Evolutionary conservation across 1,140 invertebrate genomes (phyloP), one percentile per base, ranked within the genome.

Genomic region (Drosophila tropicalis): DNA sequence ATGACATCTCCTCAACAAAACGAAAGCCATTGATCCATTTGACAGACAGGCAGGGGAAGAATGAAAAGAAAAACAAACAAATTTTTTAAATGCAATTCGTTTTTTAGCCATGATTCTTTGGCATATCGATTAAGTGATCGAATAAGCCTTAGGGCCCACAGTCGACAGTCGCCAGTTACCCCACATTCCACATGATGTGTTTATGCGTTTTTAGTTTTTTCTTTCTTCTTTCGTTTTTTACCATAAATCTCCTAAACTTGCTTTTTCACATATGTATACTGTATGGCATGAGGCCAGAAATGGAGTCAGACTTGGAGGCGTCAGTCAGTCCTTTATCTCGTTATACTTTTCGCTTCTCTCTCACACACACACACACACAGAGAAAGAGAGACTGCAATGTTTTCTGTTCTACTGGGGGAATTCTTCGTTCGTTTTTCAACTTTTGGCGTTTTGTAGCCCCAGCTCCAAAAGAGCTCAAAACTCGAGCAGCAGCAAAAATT

Each of bases 401-500:
- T 36, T 36, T 36, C 10, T 10, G 36, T 12, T 39, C 36, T 39
- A 39, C 36, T 39, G 22, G 47, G 64, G 54, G 62, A 70, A 61
- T 81, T 61, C 70, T 57, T 72, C 70, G 29, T 44, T 62, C 58
- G 67, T 74, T 75, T 51, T 67, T 70, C 54, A 13, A 40, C 47
- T 41, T 51, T 62, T 29, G 70, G 51, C 22, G 17, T 76, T 71
- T 62, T 80, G 72, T 69, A 39, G 68, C 74, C 81, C 73, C 25
- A 58, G 32, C 44, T 47, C 44, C 4, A 47, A 47, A 85, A 76
- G 72, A 84, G 81, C 80, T 68, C 67, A 58, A 55, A 74, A 70
- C 67, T 78, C 66, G 40, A 81, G 79, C 75, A 78, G 44, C 75
- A 78, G 65, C 62, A 64, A 58, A 76, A 87, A 87, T 87, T 87